phyloP scores from a whole-genome alignment of 2,888 invertebrate species.

The Epirrita christyi region DNA sequence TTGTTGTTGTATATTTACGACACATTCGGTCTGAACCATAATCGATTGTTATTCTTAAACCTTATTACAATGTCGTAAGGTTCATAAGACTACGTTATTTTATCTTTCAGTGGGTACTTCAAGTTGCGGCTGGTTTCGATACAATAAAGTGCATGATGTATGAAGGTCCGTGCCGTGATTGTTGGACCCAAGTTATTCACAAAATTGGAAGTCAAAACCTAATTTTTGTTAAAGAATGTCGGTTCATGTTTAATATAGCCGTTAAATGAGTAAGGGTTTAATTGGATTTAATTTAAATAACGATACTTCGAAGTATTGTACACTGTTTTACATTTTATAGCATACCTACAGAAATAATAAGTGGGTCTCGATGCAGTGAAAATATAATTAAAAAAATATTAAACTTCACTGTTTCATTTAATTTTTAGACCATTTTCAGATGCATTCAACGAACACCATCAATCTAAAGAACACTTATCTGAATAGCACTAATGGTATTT shows the following conservation, averaged over 20 bases:
- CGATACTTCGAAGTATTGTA: slow-evolving; percentile 13
- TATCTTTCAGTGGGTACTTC: slow-evolving; percentile 52
- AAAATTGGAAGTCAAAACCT: slow-evolving; percentile 49
- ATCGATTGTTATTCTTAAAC: slow-evolving; percentile 24
- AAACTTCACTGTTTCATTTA: too few species aligned
- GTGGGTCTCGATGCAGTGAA: too few species aligned
- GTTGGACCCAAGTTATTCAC: slow-evolving; percentile 48
- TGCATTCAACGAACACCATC: too few species aligned
- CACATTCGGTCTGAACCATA: slow-evolving; percentile 35
- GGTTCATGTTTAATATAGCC: slow-evolving; percentile 36
- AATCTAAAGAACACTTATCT: too few species aligned
- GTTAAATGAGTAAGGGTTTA: slow-evolving; percentile 29
- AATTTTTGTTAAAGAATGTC: slow-evolving; percentile 47
- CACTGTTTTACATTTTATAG: too few species aligned
- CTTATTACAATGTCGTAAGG: slow-evolving; percentile 19
- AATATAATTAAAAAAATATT: too few species aligned
- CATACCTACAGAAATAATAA: too few species aligned
- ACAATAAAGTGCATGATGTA: slow-evolving; percentile 71
- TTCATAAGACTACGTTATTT: slow-evolving; percentile 9
- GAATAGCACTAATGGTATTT: too few species aligned
- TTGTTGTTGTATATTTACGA: slow-evolving; percentile 80
- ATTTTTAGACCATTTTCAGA: too few species aligned
- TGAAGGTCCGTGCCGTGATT: slow-evolving; percentile 53
- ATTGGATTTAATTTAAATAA: slow-evolving; percentile 38
- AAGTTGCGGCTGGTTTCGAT: slow-evolving; percentile 57